Conservation (phyloP, 2,113 vertebrate species). For the Pterocles burchelli region DNA sequence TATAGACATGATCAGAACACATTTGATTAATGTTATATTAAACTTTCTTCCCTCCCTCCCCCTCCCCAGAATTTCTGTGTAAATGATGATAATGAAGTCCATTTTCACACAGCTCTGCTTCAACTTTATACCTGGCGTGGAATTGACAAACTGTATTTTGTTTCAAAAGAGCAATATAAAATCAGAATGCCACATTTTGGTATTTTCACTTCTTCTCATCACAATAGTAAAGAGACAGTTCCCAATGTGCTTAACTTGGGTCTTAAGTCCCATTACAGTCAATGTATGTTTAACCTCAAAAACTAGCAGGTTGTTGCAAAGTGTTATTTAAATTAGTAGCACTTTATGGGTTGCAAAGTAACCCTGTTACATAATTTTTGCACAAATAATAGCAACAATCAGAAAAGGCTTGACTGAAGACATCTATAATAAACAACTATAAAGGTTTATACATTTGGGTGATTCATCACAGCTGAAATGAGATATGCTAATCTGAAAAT, state of each 20-base stretch:
- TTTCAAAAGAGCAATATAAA: neutral
- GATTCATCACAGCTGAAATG: neutral
- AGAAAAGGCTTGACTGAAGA: neutral
- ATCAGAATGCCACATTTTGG: neutral
- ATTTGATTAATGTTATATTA: neutral
- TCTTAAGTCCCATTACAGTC: neutral
- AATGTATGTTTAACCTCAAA: neutral
- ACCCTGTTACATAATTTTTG: neutral
- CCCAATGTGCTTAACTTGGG: neutral
- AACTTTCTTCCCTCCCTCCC: neutral
- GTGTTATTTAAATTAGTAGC: neutral
- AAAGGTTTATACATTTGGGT: neutral
- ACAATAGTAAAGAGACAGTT: neutral
- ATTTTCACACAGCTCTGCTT: neutral
- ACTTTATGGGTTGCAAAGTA: fast-evolving
- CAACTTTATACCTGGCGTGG: neutral
- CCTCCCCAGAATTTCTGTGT: neutral
- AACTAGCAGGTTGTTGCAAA: neutral
- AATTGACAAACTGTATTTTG: neutral
- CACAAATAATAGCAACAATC: neutral
- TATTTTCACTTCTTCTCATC: neutral
- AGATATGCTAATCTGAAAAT: neutral
- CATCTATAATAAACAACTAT: neutral
- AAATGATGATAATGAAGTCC: neutral
- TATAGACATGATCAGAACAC: neutral